Conservation (phyloP, 1,140 invertebrate genomes). For the Bombus ignitus region DNA sequence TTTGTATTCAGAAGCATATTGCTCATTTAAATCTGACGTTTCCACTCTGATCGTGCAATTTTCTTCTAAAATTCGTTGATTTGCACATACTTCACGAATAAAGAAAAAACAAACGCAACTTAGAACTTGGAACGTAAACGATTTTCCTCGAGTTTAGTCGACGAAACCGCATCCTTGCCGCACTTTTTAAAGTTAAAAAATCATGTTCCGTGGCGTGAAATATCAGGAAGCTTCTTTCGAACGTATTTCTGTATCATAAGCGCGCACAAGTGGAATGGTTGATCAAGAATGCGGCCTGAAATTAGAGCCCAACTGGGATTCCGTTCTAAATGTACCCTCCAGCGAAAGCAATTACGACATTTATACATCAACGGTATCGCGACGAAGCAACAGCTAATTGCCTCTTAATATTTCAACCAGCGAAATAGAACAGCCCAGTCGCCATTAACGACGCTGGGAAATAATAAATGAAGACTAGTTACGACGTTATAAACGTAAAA, state of each 20-base stretch:
- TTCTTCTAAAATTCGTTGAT: background rate
- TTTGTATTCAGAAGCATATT: too few relatives aligned
- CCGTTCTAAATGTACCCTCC: conserved; percentile 27
- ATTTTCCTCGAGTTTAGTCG: background rate
- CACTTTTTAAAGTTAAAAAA: background rate
- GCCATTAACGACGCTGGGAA: background rate
- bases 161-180: background rate
- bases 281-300: conserved; percentile 9
- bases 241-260: too few relatives aligned
- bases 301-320: conserved; percentile 9
- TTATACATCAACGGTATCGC: conserved; percentile 29
- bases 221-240: background rate
- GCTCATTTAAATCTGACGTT: background rate
- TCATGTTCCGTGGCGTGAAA: background rate
- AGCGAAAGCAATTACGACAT: conserved; percentile 34
- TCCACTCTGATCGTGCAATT: background rate
- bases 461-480: conserved; percentile 28
- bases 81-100: background rate
- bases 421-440: background rate
- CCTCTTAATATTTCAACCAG: conserved; percentile 41
- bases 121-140: background rate
- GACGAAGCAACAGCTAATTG: conserved; percentile 35
- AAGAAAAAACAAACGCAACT: background rate
- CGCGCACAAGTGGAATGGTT: background rate
- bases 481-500: background rate